These are phyloP conservation scores for Drosophila rubida DNA, from an alignment of 2,888 invertebrate genomes.

Conservation along the genomic window DNA sequence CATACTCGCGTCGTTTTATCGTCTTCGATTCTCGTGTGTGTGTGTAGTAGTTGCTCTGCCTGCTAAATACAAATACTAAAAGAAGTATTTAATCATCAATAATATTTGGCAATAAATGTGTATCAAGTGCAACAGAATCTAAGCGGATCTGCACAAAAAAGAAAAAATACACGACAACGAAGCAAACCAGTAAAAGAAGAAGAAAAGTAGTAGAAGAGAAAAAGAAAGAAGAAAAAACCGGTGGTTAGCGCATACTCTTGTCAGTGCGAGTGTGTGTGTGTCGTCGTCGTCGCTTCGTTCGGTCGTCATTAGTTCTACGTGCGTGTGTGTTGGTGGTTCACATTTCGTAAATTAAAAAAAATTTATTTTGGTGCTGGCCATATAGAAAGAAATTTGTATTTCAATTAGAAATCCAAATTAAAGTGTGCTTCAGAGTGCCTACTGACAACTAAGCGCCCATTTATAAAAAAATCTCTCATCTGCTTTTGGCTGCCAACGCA, in stretches of 20 bases:
- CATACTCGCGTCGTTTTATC: slow-evolving; percentile 68
- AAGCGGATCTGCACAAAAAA: slow-evolving; percentile 32
- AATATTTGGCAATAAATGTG: slow-evolving; percentile 39
- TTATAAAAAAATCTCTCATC: slow-evolving; percentile 28
- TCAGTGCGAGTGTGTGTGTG: slow-evolving; percentile 32
- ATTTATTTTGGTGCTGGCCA: slow-evolving; percentile 55
- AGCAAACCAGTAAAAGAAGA: slow-evolving; percentile 57
- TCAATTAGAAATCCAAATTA: slow-evolving; percentile 37
- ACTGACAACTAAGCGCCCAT: slow-evolving; percentile 38
- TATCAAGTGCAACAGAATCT: slow-evolving; percentile 38
- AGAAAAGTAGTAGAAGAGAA: slow-evolving; percentile 62
- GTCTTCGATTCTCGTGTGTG: slow-evolving; percentile 58
- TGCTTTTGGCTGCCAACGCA: slow-evolving; percentile 48
- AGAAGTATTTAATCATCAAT: slow-evolving; percentile 47
- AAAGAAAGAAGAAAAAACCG: slow-evolving; percentile 77
- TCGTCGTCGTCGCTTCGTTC: slow-evolving; percentile 63
- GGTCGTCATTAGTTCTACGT: slow-evolving; percentile 55
- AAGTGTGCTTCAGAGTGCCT: slow-evolving; percentile 63
- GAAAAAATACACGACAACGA: slow-evolving; percentile 50
- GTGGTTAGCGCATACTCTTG: slow-evolving; percentile 76
- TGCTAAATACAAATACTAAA: slow-evolving; percentile 46
- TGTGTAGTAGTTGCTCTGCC: slow-evolving; percentile 49
- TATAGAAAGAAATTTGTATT: slow-evolving; percentile 56
- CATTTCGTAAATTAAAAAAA: slow-evolving; percentile 64
- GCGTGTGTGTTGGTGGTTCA: slow-evolving; percentile 68